Conservation (phyloP, 2,888 invertebrate genomes). For the Chelonus formosanus region DNA sequence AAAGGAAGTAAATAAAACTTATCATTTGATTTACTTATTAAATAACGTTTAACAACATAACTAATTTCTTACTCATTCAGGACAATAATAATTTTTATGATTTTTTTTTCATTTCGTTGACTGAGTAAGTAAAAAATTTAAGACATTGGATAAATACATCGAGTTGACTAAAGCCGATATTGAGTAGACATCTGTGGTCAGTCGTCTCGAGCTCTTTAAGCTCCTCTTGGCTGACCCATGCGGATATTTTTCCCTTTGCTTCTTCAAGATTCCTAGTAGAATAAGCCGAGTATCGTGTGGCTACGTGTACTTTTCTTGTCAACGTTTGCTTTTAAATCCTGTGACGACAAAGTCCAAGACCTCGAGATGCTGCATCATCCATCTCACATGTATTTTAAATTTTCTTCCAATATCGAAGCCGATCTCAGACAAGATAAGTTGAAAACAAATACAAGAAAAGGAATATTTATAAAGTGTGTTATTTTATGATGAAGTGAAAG, state of each 20-base stretch:
- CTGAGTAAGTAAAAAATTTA: conserved; percentile 54
- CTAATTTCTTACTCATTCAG: too few relatives aligned
- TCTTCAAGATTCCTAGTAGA: conserved; percentile 23
- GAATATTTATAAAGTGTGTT: background rate
- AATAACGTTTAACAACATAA: background rate
- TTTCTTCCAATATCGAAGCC: background rate
- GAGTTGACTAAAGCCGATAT: conserved; percentile 63
- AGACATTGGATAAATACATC: conserved; percentile 63
- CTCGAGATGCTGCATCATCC: background rate
- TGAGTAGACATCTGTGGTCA: conserved; percentile 48
- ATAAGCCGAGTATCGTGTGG: conserved; percentile 29
- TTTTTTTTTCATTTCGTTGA: background rate
- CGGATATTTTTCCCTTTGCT: conserved; percentile 60
- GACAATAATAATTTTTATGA: too few relatives aligned
- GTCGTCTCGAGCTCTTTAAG: conserved; percentile 58
- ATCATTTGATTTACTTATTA: background rate
- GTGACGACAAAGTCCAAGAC: too few relatives aligned
- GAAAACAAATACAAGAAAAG: conserved; percentile 15
- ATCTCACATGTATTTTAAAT: conserved; percentile 5
- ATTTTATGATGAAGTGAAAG: background rate
- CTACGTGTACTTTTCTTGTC: conserved; percentile 34
- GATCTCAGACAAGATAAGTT: conserved; percentile 10
- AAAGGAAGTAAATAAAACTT: background rate
- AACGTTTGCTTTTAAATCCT: conserved; percentile 41
- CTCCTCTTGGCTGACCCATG: conserved; percentile 64